Evolutionary conservation across 2,888 invertebrate genomes (phyloP).

Genomic region (Aleiodes leptofemur): DNA sequence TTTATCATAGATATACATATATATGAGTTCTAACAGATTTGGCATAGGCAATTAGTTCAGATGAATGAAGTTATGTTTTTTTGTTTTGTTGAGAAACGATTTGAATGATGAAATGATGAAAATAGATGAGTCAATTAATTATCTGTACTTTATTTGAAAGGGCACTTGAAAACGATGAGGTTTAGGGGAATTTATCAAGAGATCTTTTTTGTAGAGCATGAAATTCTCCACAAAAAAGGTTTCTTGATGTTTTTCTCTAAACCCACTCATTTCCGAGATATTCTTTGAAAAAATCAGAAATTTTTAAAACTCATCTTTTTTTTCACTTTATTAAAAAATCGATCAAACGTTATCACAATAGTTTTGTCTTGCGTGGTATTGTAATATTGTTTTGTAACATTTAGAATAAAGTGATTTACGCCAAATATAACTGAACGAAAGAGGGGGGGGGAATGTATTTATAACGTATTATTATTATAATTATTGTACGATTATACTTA

Average conservation of each 20-base stretch:
- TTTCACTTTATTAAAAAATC: neutral
- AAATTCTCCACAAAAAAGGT: no score
- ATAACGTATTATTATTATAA: constrained; percentile 56
- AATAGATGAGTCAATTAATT: constrained; percentile 4
- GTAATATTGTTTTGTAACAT: constrained; percentile 50
- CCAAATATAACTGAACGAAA: constrained; percentile 66
- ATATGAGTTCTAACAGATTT: neutral
- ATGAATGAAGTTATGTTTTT: constrained; percentile 1
- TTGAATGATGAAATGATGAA: neutral
- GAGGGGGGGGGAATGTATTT: constrained; percentile 57
- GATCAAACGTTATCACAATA: constrained; percentile 1
- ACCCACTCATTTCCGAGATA: neutral
- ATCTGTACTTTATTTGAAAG: neutral
- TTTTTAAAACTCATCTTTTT: neutral
- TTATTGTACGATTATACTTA: constrained; percentile 38
- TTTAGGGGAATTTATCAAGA: no score
- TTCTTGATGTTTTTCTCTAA: no score
- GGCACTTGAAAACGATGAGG: no score
- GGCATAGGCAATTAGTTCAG: neutral
- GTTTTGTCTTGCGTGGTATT: constrained; percentile 3
- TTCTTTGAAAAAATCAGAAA: neutral
- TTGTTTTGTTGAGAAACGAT: neutral
- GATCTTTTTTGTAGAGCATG: no score
- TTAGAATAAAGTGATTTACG: constrained; percentile 64
- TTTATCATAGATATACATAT: neutral